Percentiles rank a stretch among this genome's conserved stretches.
Evolutionary conservation across 2,113 vertebrate species (phyloP).

Genomic region (Channa maculata): DNA sequence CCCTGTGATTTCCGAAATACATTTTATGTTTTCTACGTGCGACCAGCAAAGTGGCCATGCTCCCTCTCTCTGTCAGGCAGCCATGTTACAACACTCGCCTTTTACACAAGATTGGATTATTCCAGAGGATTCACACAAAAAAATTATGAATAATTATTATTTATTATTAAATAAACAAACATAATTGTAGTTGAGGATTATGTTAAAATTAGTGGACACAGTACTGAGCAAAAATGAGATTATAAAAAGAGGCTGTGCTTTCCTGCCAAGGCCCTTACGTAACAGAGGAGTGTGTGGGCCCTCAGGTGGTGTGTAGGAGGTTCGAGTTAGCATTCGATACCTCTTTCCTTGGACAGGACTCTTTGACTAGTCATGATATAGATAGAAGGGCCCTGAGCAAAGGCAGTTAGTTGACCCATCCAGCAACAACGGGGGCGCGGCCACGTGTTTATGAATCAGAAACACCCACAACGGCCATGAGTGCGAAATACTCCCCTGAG

Average conservation of each 20-base stretch:
- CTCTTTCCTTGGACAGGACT: constrained; percentile 13
- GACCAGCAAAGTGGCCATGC: constrained; percentile 22
- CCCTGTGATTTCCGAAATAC: constrained; percentile 44
- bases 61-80: constrained; percentile 40
- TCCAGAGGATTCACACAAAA: constrained; percentile 10
- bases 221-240: neutral
- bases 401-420: constrained; percentile 22
- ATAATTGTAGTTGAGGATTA: constrained; percentile 1
- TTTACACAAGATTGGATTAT: constrained; percentile 39
- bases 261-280: constrained; percentile 34
- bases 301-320: constrained; percentile 40
- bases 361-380: neutral
- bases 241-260: neutral
- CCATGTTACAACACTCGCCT: constrained; percentile 35
- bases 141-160: neutral
- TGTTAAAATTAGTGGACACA: neutral
- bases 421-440: neutral
- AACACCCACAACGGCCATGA: constrained; percentile 38
- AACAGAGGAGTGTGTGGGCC: constrained; percentile 43
- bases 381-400: constrained; percentile 37
- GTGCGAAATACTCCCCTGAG: neutral
- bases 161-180: neutral
- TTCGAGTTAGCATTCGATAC: constrained; percentile 41
- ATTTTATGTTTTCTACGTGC: constrained; percentile 58
- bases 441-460: constrained; percentile 10